Conservation (phyloP, 2,888 invertebrate genomes). For the Ormyrus nitidulus region DNA sequence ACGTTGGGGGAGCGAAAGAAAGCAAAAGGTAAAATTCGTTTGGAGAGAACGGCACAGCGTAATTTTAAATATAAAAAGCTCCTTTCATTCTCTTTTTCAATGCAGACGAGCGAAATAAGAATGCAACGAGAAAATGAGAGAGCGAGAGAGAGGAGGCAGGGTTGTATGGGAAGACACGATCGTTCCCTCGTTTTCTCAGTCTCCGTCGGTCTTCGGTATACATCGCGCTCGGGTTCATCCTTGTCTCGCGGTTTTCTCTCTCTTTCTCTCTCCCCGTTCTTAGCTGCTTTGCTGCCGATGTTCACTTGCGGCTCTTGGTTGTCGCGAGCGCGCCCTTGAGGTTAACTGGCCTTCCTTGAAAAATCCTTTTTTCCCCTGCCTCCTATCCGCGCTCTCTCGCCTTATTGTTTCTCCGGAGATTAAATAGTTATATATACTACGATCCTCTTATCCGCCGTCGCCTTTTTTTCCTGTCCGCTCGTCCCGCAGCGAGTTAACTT, state of each 20-base stretch:
- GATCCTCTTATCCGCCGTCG: not conserved
- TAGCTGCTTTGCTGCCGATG: conserved; percentile 1
- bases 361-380: conserved; percentile 57
- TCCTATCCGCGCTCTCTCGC: conserved; percentile 27
- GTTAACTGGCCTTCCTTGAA: conserved; percentile 72
- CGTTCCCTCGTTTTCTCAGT: conserved; percentile 46
- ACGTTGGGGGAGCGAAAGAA: not conserved
- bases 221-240: conserved; percentile 42
- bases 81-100: conserved; percentile 3
- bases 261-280: conserved; percentile 5
- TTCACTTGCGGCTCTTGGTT: conserved; percentile 52
- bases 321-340: conserved; percentile 68
- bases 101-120: conserved; percentile 22
- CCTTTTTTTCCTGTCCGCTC: not conserved
- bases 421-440: conserved; percentile 53
- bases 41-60: conserved; percentile 47
- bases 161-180: conserved; percentile 49
- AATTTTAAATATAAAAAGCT: conserved; percentile 52
- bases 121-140: conserved; percentile 13
- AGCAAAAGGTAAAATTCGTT: conserved; percentile 37
- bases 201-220: conserved; percentile 28
- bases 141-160: conserved; percentile 7
- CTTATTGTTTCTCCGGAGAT: conserved; percentile 54
- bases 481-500: conserved; percentile 5
- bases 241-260: conserved; percentile 20